Evolutionary conservation across 1,140 invertebrate species (phyloP).

Genomic region (Brachionus asplanchnoidis): DNA sequence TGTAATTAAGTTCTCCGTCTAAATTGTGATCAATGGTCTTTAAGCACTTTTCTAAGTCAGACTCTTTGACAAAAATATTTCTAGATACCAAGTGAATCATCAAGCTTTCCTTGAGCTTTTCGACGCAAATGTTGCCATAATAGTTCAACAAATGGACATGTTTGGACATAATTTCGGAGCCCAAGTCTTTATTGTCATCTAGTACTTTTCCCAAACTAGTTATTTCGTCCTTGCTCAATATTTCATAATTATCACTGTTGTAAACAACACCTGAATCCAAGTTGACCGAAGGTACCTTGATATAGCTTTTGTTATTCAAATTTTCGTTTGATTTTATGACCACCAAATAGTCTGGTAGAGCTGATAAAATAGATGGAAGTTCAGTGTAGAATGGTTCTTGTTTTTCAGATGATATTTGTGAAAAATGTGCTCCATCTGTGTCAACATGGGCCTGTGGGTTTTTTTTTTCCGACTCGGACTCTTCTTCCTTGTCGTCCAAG

Average conservation of each 20-base stretch:
- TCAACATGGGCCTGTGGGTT: background rate
- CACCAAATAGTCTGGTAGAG: background rate
- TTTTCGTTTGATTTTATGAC: background rate
- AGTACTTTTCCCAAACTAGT: background rate
- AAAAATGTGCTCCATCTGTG: background rate
- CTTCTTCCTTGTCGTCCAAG: background rate
- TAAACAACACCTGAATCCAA: background rate
- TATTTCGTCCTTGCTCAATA: background rate
- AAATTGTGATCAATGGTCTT: constrained; percentile 2
- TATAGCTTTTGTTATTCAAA: background rate
- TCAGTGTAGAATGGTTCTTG: background rate
- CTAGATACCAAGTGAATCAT: background rate
- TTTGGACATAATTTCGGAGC: background rate
- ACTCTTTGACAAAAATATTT: background rate
- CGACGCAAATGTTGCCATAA: background rate
- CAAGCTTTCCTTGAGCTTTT: background rate
- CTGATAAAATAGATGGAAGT: background rate
- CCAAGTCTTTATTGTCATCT: background rate
- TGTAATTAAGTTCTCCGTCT: constrained; percentile 14
- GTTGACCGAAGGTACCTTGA: background rate
- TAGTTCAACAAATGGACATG: constrained; percentile 1
- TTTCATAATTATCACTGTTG: background rate
- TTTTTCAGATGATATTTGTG: background rate
- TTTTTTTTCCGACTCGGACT: background rate
- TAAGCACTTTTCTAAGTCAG: background rate